Base-by-base conservation (phyloP, 2,888 invertebrate species). In the Drosophila siamana region DNA sequence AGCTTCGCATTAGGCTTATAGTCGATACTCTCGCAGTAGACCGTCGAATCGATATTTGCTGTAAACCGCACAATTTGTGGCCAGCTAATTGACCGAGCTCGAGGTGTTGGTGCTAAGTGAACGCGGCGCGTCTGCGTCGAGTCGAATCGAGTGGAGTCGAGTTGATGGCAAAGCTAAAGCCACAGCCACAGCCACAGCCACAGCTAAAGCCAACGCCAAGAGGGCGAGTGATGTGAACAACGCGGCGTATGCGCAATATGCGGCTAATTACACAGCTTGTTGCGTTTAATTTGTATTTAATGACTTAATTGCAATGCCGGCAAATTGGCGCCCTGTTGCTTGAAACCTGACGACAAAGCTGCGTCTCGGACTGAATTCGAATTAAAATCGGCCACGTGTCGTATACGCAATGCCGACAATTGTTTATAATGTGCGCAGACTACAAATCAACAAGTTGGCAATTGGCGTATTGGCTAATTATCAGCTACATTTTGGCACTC, bases 201-300 rank as follows among this genome's bases (percentile, higher is more conserved):
- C 8, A 28, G 28, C 3, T 19, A 19, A 19, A 19, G 19, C 19
- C 3, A n/a, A 19, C 2, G 19, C 28, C 28, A 28, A 28, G 28
- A 3, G 28, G 3, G 54, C 54, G 47, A 40, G 9, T 26, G 40
- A 11, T 15, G 19, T 15, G 63, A 55, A 62, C 59, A 64, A 84
- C 66, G 69, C 63, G 78, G 78, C 83, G 83, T 80, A 83, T 83
- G 74, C 85, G 82, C 85, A 66, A 84, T 61, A 63, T 57, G 50
- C 57, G 66, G 64, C 74, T 86, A 83, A 83, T 86, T 80, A 73
- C 73, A 75, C 41, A 40, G 43, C 63, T 74, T 75, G 72, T 71
- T 63, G 74, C 65, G 57, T 67, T 72, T 86, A 88, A 85, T 89
- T 75, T 74, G 69, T 82, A 88, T 79, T 82, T 89, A 85, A 85